These are phyloP conservation scores for Doryteuthis pealeii DNA, from an alignment of 1,140 invertebrate genomes.

Conservation along the genomic window DNA sequence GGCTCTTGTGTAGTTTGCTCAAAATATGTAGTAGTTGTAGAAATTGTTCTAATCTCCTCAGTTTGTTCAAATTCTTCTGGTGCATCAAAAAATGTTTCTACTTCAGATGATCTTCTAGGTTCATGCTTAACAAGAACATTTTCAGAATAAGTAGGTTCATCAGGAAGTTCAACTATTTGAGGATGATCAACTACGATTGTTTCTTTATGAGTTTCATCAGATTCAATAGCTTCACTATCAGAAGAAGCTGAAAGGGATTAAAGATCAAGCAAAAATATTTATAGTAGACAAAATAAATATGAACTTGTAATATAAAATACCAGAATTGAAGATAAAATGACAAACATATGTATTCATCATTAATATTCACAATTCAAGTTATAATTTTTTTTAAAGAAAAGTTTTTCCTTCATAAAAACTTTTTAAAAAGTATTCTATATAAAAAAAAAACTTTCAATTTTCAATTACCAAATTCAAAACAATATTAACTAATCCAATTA, in stretches of 20 bases:
- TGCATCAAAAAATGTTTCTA: not conserved
- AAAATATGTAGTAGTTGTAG: slow-evolving; percentile 3
- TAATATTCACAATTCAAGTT: too few relatives aligned
- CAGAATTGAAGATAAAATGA: too few relatives aligned
- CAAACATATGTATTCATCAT: too few relatives aligned
- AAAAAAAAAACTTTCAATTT: too few relatives aligned
- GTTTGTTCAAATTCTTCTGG: slow-evolving; percentile 31
- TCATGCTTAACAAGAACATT: slow-evolving; percentile 13
- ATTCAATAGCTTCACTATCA: slow-evolving; percentile 43
- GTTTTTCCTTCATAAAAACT: too few relatives aligned
- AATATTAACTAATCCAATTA: too few relatives aligned
- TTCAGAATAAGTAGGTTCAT: slow-evolving; percentile 21
- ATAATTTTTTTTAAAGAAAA: too few relatives aligned
- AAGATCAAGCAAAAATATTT: slow-evolving; percentile 17
- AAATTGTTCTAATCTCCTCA: slow-evolving; percentile 36
- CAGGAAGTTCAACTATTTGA: slow-evolving; percentile 21
- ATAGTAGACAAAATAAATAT: not conserved
- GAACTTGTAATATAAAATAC: too few relatives aligned
- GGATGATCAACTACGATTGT: slow-evolving; percentile 50
- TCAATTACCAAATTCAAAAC: too few relatives aligned
- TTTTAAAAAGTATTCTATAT: too few relatives aligned
- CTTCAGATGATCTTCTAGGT: slow-evolving; percentile 15
- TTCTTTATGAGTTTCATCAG: slow-evolving; percentile 47
- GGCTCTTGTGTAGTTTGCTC: not conserved
- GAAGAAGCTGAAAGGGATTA: slow-evolving; percentile 28